A percentile compares a stretch with the other conserved stretches of the same genome.
phyloP scores from a whole-genome alignment of 2,797 vertebrate genomes.

The Xenopus petersii region DNA sequence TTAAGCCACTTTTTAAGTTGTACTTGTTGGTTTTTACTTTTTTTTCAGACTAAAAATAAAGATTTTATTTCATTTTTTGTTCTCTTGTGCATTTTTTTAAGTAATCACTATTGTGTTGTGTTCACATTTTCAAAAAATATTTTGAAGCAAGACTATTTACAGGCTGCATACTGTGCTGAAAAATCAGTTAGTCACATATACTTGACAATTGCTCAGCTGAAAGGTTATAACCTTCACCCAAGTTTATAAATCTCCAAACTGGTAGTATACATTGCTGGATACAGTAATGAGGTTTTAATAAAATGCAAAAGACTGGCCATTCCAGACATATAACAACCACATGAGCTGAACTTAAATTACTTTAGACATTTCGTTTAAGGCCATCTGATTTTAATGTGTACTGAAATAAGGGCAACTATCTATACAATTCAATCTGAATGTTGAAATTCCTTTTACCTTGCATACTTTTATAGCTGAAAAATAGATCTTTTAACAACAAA shows the following conservation, averaged over 20 bases:
- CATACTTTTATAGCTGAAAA: too few species aligned
- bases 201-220: neutral
- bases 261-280: neutral
- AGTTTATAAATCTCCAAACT: slow-evolving; percentile 6
- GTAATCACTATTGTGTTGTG: neutral
- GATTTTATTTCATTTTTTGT: slow-evolving; percentile 62
- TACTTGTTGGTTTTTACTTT: slow-evolving; percentile 46
- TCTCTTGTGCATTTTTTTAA: slow-evolving; percentile 54
- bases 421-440: too few species aligned
- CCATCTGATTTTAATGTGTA: too few species aligned
- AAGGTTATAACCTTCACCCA: neutral
- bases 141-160: neutral
- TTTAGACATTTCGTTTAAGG: too few species aligned
- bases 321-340: neutral
- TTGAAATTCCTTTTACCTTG: too few species aligned
- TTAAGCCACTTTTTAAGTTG: slow-evolving; percentile 64
- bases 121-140: neutral
- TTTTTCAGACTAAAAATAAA: slow-evolving; percentile 54
- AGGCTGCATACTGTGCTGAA: neutral
- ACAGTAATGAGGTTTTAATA: neutral
- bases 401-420: too few species aligned
- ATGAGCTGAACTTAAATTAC: too few species aligned
- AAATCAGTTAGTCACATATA: neutral
- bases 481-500: too few species aligned
- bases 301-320: neutral